These are phyloP conservation scores for Drosophila lacertosa DNA, from an alignment of 1,140 invertebrate species.

Conservation along the genomic window DNA sequence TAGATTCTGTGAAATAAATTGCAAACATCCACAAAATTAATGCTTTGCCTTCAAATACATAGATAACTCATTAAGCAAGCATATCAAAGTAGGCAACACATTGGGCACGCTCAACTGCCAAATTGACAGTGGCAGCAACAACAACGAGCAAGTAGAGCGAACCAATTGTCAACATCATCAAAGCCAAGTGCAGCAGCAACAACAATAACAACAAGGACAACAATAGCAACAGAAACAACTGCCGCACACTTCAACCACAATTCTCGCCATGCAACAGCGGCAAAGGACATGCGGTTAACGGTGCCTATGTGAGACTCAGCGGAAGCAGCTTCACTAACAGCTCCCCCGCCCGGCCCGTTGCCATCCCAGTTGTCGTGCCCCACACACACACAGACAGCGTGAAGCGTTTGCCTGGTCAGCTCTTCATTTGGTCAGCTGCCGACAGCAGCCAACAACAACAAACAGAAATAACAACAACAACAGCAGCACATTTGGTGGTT, in stretches of 20 bases:
- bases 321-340: not conserved
- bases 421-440: slow-evolving; percentile 74
- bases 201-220: too few relatives aligned
- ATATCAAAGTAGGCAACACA: slow-evolving; percentile 3
- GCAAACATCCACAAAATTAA: too few relatives aligned
- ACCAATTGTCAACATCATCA: slow-evolving; percentile 47
- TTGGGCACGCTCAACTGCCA: slow-evolving; percentile 7
- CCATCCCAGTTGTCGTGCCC: not conserved
- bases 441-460: slow-evolving; percentile 49
- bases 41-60: too few relatives aligned
- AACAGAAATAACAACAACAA: slow-evolving; percentile 29
- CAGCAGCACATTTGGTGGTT: slow-evolving; percentile 58
- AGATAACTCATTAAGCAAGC: not conserved
- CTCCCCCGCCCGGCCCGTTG: too few relatives aligned
- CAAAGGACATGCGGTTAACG: slow-evolving; percentile 40
- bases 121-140: slow-evolving; percentile 17
- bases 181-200: slow-evolving; percentile 37
- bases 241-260: slow-evolving; percentile 34
- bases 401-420: slow-evolving; percentile 66
- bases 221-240: slow-evolving; percentile 1
- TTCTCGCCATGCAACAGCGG: slow-evolving; percentile 40
- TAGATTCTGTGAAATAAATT: too few relatives aligned
- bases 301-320: slow-evolving; percentile 32
- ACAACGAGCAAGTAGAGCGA: slow-evolving; percentile 11
- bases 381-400: slow-evolving; percentile 26